Base-by-base conservation (phyloP, 2,888 invertebrate genomes). In the Halictus quadricinctus region DNA sequence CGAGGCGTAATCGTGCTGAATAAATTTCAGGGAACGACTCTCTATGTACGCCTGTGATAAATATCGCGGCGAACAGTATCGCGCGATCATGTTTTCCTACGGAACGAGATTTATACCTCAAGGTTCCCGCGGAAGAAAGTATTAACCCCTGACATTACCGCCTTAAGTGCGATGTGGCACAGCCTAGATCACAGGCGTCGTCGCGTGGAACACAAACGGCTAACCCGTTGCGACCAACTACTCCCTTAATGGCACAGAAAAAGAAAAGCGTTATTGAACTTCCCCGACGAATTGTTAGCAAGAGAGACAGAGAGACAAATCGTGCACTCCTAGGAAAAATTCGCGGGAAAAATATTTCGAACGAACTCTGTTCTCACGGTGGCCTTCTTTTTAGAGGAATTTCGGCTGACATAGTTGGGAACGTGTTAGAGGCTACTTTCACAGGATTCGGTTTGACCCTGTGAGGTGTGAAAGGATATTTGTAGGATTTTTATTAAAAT, bases 141-240 rank as follows among this genome's bases (percentile, higher is more conserved):
- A 83, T 79, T 77, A 77, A 86, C 83, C 87, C 77, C 18, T 86
- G 83, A 80, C 83, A 86, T 83, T 86, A 64, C 64, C 79, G 8
- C 66, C 58, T 10, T 46, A 4, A 46, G 46, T 18, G 48, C 58
- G 21, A 80, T 78, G 82, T 80, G 75, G 86, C 82, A 76, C 82
- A 86, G 82, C 70, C 79, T 78, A 54, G 86, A 75, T 80, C 76
- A 54, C 50, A 54, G 46, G 46, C 41, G 64, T 75, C 41, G 54
- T 75, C 77, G 73, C 76, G 76, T 48, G 80, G 77, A 76, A 64
- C 77, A 21, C 15, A 69, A 75, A 79, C 84, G 78, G 54, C 74
- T 64, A 18, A 7, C n/a, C 43, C 70, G 83, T 77, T 83, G 83
- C 77, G 29, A 29, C 74, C 73, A 76, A 66, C 54, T 66, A 18